Conservation (phyloP, 2,113 vertebrate species). For the Entelurus aequoreus region DNA sequence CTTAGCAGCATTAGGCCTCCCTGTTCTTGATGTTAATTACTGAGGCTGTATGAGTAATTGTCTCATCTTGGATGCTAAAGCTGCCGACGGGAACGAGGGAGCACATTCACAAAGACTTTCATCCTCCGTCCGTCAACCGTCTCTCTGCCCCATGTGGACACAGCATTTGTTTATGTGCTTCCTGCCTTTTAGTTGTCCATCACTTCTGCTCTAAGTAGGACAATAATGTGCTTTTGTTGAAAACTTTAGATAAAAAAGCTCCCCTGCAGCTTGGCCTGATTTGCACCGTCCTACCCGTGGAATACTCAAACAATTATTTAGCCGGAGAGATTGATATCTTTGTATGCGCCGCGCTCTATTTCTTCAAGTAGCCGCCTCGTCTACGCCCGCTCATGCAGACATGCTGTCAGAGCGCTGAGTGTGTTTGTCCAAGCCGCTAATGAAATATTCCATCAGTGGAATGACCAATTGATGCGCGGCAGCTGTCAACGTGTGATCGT, state of each 20-base stretch:
- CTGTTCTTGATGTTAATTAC: constrained; percentile 56
- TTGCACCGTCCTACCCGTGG: constrained; percentile 18
- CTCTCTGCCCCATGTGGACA: background rate
- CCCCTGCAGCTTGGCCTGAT: constrained; percentile 17
- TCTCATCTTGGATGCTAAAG: constrained; percentile 30
- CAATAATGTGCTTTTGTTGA: too few relatives aligned
- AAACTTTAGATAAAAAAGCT: background rate
- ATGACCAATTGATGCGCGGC: constrained; percentile 40
- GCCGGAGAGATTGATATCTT: constrained; percentile 32
- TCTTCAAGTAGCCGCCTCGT: constrained; percentile 32
- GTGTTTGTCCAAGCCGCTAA: constrained; percentile 53
- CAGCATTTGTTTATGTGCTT: background rate
- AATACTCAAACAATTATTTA: constrained; percentile 35
- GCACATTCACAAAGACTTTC: background rate
- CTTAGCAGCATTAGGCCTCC: constrained; percentile 33
- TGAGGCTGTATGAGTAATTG: constrained; percentile 41
- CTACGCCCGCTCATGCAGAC: constrained; percentile 24
- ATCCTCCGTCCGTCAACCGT: background rate
- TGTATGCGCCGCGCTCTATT: constrained; percentile 22
- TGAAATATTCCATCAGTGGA: constrained; percentile 56
- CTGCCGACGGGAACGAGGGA: background rate
- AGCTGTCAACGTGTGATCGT: constrained; percentile 35
- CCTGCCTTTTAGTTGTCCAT: constrained; percentile 11
- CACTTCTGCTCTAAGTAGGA: background rate
- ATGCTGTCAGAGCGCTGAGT: constrained; percentile 18